Base-by-base conservation (phyloP, 2,888 invertebrate genomes). In the Kryphioiulus occultus region DNA sequence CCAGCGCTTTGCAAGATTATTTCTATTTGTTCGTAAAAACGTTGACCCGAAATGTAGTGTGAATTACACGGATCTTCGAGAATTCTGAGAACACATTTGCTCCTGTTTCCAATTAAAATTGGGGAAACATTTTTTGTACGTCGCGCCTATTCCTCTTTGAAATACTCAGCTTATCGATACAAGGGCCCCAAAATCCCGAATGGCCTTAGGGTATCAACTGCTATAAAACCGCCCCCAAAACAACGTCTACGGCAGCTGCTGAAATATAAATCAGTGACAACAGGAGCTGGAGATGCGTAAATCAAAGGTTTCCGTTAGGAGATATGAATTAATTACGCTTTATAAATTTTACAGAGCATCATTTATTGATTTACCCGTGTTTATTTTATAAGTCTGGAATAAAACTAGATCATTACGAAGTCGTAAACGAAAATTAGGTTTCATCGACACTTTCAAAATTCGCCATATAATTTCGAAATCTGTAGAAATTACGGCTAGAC, bases 241-340 rank as follows among this genome's bases (percentile, higher is more conserved):
- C 5, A 53, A 7, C 7, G 68, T 68, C 68, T 22, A 26, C 15
- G 26, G 78, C 78, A 15, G 78, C 1, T 30, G 30, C 30, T 78
- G 15, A 22, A 78, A 30, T 78, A 30, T 78, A 78, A 78, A 78
- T 78, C 30, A 78, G 78, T 30, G 30, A 78, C 78, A 78, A 68
- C 12, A 68, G 26, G 12, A 78, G 78, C 15, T 30, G 15, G 78
- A 30, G 9, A 30, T 0, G 30, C 78, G 30, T 78, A 78, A 78
- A 78, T 78, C 78, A 78, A 78, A 78, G 30, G 30, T 78, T 78
- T 78, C 78, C 26, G 78, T 4, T 30, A 78, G 78, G 30, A 78
- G 26, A 78, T 78, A 78, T 26, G 30, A 78, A 78, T 78, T 78
- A 78, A 78, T 78, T 78, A 78, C 22, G 22, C 12, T 9, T 22